These are phyloP conservation scores for Betta splendens DNA, from an alignment of 2,797 vertebrate species.

Conservation along the genomic window DNA sequence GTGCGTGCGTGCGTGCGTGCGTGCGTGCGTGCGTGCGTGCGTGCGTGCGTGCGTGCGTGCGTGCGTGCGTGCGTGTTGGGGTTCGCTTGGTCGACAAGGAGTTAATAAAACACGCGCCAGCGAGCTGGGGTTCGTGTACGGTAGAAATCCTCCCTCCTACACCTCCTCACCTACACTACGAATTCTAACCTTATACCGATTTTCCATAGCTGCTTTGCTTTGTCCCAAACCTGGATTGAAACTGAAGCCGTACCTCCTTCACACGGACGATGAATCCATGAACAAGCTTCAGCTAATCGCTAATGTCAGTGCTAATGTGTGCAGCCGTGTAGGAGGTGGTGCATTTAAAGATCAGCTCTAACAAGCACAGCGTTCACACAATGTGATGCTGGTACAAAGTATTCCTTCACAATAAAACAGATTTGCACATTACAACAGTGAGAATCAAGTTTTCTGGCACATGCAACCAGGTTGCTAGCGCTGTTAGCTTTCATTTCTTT, in stretches of 20 bases:
- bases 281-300: neutral
- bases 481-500: too few species aligned
- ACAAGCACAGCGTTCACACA: neutral
- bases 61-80: neutral
- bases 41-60: slow-evolving; percentile 29
- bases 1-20: slow-evolving; percentile 27
- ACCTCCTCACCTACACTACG: slow-evolving; percentile 4
- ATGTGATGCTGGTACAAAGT: too few species aligned
- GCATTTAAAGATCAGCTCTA: neutral
- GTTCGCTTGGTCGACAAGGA: slow-evolving; percentile 10
- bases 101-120: slow-evolving; percentile 57
- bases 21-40: slow-evolving; percentile 14
- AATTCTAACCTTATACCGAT: too few species aligned
- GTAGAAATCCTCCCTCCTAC: slow-evolving; percentile 10
- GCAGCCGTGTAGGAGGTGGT: neutral
- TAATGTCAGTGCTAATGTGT: neutral
- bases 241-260: neutral
- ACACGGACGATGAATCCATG: neutral
- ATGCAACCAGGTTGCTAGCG: too few species aligned
- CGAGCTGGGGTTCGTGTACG: neutral
- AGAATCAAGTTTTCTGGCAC: too few species aligned
- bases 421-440: too few species aligned
- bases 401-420: too few species aligned
- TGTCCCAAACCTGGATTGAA: neutral
- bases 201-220: slow-evolving; percentile 4